Base-by-base conservation (phyloP, 2,888 invertebrate species). In the Euzetes globulus region DNA sequence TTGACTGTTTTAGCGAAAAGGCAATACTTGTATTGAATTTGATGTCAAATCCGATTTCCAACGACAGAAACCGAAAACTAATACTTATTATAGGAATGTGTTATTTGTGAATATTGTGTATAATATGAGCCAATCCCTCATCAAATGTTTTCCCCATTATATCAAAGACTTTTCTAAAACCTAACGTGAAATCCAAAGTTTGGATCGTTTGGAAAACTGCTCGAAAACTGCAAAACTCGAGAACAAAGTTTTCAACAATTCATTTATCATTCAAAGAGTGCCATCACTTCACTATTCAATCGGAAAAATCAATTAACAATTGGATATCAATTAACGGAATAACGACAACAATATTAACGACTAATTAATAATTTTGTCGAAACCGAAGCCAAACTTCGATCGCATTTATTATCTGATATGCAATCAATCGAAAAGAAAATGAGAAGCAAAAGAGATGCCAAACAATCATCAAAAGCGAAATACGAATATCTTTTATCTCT, bases 71-170 rank as follows among this genome's bases (percentile, higher is more conserved):
- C 15, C 55, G n/a, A 60, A 15, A 17, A 15, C 5, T 58, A 25
- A 58, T 27, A 58, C 6, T 58, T 5, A 41, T 68, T 45, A 68
- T 68, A 41, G 45, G 25, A 37, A 41, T 41, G 19, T 41, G 19
- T 19, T 68, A 7, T 19, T 60, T 68, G 68, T 68, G 68, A 68
- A 68, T 68, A 68, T 68, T 68, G 68, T 68, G 68, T 68, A 68
- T 19, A 41, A 41, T 41, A 68, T 68, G 22, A 68, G 5, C 19
- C 19, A 37, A 63, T 2, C 19, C 29, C 22, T 68, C 68, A 68
- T 68, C 68, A 68, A 33, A 41, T 68, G 68, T 63, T 63, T 63
- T 29, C 63, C 37, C 41, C 33, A 29, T 33, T 68, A 41, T 41
- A 68, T 68, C 6, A 68, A 63, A 17, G 17, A 19, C 22, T 68